These are phyloP conservation scores for Mus minutoides DNA, from an alignment of 2,797 vertebrate species.

Conservation along the genomic window DNA sequence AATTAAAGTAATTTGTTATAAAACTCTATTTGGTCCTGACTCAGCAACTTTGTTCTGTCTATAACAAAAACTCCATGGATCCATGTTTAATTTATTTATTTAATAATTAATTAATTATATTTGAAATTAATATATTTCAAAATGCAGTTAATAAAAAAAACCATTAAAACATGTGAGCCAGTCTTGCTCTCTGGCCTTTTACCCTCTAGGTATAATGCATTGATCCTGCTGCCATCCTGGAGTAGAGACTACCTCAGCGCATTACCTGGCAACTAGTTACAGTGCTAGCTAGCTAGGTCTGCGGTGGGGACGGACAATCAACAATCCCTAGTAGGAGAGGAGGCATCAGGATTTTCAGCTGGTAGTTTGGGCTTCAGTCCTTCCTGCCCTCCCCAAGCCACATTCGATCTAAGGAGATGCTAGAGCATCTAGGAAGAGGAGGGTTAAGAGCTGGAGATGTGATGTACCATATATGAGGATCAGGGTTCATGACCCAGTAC, in stretches of 20 bases:
- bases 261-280: neutral
- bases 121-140: constrained; percentile 25
- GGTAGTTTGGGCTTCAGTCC: neutral
- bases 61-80: neutral
- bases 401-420: neutral
- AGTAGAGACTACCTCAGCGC: neutral
- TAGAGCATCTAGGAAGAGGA: neutral
- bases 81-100: constrained; percentile 5
- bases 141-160: constrained; percentile 37
- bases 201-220: too few relatives aligned
- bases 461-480: neutral
- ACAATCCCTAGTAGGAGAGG: neutral
- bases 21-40: constrained; percentile 7
- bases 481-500: neutral
- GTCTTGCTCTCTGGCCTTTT: neutral
- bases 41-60: constrained; percentile 38
- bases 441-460: neutral
- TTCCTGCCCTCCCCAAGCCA: neutral
- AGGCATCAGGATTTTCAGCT: neutral
- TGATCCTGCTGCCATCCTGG: neutral
- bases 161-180: neutral
- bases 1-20: constrained; percentile 11
- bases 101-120: neutral
- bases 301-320: neutral
- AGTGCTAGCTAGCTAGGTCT: neutral